These are phyloP conservation scores for Xylophagus ater DNA, from an alignment of 2,888 invertebrate genomes.

Conservation along the genomic window DNA sequence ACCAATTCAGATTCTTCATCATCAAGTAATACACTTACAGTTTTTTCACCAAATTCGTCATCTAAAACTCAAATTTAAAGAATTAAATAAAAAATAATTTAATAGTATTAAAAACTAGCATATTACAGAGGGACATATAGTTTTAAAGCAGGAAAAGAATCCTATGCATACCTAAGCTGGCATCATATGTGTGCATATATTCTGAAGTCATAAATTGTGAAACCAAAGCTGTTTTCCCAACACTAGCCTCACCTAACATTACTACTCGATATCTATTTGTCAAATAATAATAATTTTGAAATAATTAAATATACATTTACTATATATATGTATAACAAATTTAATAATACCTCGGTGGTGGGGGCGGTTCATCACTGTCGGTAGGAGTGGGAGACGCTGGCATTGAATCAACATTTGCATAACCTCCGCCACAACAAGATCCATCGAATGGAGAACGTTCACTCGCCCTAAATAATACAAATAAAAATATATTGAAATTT, in stretches of 20 bases:
- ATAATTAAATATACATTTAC: too few species aligned
- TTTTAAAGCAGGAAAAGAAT: conserved; percentile 4
- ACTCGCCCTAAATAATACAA: conserved; percentile 53
- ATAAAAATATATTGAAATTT: not conserved
- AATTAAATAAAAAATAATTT: conserved; percentile 28
- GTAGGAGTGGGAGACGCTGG: conserved; percentile 62
- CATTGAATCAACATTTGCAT: conserved; percentile 65
- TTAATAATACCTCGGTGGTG: conserved; percentile 34
- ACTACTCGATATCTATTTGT: conserved; percentile 66
- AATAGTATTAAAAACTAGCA: not conserved
- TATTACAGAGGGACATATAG: conserved; percentile 12
- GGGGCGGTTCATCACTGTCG: conserved; percentile 54
- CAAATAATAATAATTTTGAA: not conserved
- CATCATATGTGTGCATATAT: conserved; percentile 91
- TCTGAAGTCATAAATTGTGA: conserved; percentile 93
- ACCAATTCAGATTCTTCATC: conserved; percentile 84
- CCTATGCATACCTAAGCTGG: conserved; percentile 63
- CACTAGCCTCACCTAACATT: conserved; percentile 71
- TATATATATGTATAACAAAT: too few species aligned
- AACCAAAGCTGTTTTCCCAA: conserved; percentile 83
- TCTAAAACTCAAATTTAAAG: conserved; percentile 53
- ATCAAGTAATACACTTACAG: conserved; percentile 78
- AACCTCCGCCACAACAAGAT: conserved; percentile 72
- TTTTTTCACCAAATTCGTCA: conserved; percentile 84
- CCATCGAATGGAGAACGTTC: conserved; percentile 79